phyloP scores from a whole-genome alignment of 2,113 vertebrate genomes.

The Proteles cristata region DNA sequence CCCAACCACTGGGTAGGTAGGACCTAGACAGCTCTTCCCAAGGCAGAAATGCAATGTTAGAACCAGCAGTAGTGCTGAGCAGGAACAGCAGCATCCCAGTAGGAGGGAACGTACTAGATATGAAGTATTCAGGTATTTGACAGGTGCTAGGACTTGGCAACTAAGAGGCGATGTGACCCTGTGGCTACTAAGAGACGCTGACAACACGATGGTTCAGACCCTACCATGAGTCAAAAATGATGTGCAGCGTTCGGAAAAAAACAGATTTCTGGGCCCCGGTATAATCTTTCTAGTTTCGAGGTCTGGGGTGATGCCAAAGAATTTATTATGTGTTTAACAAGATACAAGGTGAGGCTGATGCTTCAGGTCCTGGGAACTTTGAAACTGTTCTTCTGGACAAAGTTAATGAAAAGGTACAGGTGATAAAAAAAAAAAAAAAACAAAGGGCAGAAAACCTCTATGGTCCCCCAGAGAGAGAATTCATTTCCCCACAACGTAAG shows the following conservation, averaged over 20 bases:
- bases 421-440: neutral
- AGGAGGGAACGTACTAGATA: neutral
- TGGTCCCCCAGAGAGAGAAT: neutral
- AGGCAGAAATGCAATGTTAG: neutral
- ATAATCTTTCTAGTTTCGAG: neutral
- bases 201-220: neutral
- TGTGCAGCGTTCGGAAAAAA: neutral
- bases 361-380: neutral
- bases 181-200: neutral
- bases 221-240: neutral
- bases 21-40: neutral
- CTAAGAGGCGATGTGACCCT: neutral
- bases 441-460: neutral
- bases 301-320: neutral
- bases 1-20: neutral
- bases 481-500: neutral
- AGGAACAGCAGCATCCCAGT: fast-evolving
- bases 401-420: neutral
- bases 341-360: neutral
- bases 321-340: neutral
- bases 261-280: neutral
- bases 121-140: neutral
- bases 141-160: neutral
- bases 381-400: neutral
- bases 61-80: too few relatives aligned